Conservation (phyloP, 2,113 vertebrate genomes). For the Gallinago media region DNA sequence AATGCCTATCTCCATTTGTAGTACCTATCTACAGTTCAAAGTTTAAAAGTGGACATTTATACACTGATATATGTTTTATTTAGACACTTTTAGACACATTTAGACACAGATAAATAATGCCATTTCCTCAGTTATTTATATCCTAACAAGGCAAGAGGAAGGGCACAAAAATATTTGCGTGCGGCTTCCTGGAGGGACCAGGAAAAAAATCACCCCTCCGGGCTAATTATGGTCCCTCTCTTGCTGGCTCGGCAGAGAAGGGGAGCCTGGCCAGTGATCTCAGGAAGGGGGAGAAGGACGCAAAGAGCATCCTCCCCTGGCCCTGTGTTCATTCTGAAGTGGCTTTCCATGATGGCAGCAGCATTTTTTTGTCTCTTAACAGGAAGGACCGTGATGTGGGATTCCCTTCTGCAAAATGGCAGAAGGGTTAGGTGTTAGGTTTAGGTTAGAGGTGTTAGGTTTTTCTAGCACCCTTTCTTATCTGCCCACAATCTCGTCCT, state of each 20-base stretch:
- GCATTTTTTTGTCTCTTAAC: neutral
- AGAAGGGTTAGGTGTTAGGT: accelerated
- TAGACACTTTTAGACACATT: too few relatives aligned
- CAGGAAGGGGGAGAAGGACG: neutral
- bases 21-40: neutral
- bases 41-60: neutral
- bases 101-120: neutral
- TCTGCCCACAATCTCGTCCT: neutral
- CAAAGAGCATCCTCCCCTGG: neutral
- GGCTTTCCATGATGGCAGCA: neutral
- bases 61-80: neutral
- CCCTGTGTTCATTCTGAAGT: neutral
- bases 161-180: neutral
- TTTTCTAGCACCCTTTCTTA: neutral
- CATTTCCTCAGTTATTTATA: constrained; percentile 17
- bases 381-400: neutral
- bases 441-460: accelerated
- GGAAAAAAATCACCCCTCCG: neutral
- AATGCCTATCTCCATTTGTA: neutral
- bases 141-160: neutral
- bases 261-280: neutral
- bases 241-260: neutral
- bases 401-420: neutral
- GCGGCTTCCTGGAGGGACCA: neutral
- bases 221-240: neutral